Conservation (phyloP, 1,140 invertebrate species). For the Penaeus japonicus region DNA sequence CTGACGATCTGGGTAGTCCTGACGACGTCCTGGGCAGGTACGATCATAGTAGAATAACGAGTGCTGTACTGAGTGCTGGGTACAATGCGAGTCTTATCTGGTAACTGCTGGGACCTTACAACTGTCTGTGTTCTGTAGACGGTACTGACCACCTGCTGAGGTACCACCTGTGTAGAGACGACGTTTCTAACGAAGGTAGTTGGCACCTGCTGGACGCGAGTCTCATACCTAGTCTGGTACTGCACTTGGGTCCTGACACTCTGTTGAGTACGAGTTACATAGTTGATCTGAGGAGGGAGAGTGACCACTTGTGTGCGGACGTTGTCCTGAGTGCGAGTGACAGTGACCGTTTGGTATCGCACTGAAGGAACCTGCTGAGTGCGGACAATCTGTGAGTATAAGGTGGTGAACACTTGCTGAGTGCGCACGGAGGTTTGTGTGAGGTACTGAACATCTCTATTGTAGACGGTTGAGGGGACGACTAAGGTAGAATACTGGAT, state of each 20-base stretch:
- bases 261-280: conserved; percentile 42
- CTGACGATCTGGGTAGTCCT: not conserved
- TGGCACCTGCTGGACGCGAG: conserved; percentile 41
- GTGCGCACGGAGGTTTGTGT: conserved; percentile 15
- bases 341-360: conserved; percentile 24
- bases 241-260: conserved; percentile 33
- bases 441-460: conserved; percentile 3
- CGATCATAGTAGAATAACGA: conserved; percentile 30
- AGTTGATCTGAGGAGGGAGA: conserved; percentile 33
- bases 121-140: conserved; percentile 43
- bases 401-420: conserved; percentile 39
- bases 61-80: conserved; percentile 48
- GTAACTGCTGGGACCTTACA: conserved; percentile 41
- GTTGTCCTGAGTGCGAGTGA: conserved; percentile 32
- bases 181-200: conserved; percentile 27
- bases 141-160: conserved; percentile 44
- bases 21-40: conserved; percentile 27
- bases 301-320: conserved; percentile 34
- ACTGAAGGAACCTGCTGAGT: conserved; percentile 32
- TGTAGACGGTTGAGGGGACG: conserved; percentile 39
- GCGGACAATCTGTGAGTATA: conserved; percentile 25
- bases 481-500: conserved; percentile 24
- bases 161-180: conserved; percentile 48
- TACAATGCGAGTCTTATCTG: conserved; percentile 34
- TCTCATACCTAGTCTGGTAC: conserved; percentile 29